A percentile compares a stretch with the other conserved stretches of the same genome.
Evolutionary conservation across 2,113 vertebrate genomes (phyloP).

Genomic region (Xenus cinereus): DNA sequence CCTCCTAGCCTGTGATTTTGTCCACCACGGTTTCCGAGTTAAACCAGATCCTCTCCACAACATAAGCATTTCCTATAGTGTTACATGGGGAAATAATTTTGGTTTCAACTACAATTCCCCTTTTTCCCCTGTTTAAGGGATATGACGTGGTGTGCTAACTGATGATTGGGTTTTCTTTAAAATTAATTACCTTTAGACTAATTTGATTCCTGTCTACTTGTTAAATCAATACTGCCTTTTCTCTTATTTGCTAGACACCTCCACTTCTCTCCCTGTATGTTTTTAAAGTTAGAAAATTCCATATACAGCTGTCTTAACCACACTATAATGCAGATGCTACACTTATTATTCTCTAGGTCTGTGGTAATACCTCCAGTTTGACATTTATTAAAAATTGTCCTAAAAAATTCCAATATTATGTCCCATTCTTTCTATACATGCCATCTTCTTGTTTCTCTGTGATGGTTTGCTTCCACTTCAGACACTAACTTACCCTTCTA

Average conservation of each 20-base stretch:
- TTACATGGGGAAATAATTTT: neutral
- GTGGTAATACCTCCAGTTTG: neutral
- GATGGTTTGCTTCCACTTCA: neutral
- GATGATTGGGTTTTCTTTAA: neutral
- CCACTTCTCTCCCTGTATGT: neutral
- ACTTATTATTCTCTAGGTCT: neutral
- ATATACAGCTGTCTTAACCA: neutral
- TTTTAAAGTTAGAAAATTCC: neutral
- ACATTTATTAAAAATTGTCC: neutral
- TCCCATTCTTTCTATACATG: neutral
- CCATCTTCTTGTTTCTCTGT: neutral
- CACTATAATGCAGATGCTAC: neutral
- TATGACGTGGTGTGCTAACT: neutral
- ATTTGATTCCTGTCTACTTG: neutral
- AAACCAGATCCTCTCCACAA: neutral
- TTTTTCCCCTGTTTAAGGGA: neutral
- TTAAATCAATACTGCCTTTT: neutral
- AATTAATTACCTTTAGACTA: neutral
- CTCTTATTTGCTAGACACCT: neutral
- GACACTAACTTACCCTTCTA: neutral
- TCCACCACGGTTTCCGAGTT: neutral
- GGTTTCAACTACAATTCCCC: neutral
- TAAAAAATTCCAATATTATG: neutral
- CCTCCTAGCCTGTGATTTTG: neutral
- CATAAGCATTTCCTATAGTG: neutral